Conservation (phyloP, 2,888 invertebrate species). For the Eristalis tenax region DNA sequence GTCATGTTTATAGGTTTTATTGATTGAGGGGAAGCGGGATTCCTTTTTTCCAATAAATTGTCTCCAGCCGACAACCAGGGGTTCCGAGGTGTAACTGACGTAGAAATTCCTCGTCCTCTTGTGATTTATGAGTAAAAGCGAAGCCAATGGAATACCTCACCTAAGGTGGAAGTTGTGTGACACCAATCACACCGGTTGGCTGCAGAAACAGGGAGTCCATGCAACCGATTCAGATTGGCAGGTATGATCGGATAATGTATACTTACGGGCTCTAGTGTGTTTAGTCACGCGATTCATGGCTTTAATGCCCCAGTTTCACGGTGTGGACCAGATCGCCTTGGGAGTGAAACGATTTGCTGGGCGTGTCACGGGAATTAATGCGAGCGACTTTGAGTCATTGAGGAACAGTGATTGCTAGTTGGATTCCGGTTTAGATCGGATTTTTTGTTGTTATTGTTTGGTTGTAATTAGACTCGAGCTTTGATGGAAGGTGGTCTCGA, state of each 20-base stretch:
- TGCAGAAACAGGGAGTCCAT: background rate
- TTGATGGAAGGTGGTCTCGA: too few relatives aligned
- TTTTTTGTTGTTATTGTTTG: too few relatives aligned
- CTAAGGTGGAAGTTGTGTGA: background rate
- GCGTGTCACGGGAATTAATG: too few relatives aligned
- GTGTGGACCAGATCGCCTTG: too few relatives aligned
- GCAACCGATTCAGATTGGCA: background rate
- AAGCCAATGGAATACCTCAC: background rate
- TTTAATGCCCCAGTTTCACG: background rate
- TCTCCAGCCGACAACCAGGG: background rate
- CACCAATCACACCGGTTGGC: background rate
- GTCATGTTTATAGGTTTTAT: constrained; percentile 45
- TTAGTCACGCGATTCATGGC: background rate
- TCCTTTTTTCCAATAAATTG: constrained; percentile 13
- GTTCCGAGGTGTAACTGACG: background rate
- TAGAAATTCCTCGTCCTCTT: constrained; percentile 1
- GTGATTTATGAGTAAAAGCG: background rate
- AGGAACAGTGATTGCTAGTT: too few relatives aligned
- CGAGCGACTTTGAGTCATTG: too few relatives aligned
- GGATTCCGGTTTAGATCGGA: too few relatives aligned
- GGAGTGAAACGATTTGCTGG: too few relatives aligned
- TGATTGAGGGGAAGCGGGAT: background rate
- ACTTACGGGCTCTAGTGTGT: background rate
- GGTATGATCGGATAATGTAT: background rate
- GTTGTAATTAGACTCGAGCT: too few relatives aligned